Evolutionary conservation across 2,797 vertebrate species (phyloP).

Genomic region (Passerculus sandwichensis): DNA sequence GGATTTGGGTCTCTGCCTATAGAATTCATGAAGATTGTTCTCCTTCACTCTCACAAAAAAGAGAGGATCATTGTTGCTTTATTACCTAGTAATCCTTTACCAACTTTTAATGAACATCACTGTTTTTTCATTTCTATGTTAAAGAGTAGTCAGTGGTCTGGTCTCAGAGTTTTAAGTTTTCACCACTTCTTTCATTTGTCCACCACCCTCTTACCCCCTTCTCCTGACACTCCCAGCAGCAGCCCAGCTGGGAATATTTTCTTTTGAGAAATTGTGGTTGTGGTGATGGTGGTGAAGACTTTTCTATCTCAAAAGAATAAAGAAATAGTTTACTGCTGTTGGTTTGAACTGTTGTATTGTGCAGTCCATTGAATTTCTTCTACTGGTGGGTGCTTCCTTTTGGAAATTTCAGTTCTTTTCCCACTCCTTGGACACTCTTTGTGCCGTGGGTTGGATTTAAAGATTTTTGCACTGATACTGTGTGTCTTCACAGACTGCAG

Average conservation of each 20-base stretch:
- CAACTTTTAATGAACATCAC: not conserved
- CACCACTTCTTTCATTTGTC: not conserved
- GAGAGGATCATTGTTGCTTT: not conserved
- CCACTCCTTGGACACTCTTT: not conserved
- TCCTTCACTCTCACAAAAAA: not conserved
- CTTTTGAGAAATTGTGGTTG: not conserved
- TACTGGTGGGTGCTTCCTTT: not conserved
- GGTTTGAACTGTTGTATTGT: not conserved
- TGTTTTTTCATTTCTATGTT: not conserved
- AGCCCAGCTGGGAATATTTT: not conserved
- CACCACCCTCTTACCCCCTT: not conserved
- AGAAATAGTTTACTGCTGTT: not conserved
- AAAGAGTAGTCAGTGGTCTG: not conserved
- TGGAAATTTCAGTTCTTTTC: not conserved
- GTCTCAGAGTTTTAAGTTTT: not conserved
- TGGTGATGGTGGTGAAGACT: not conserved
- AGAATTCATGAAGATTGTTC: not conserved
- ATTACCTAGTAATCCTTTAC: not conserved
- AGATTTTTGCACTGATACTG: not conserved
- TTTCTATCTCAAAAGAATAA: not conserved
- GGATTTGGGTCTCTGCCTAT: not conserved
- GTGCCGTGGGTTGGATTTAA: not conserved
- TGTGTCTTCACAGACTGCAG: not conserved
- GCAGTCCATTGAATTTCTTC: not conserved
- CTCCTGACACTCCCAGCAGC: not conserved